phyloP scores from a whole-genome alignment of 2,797 vertebrate genomes.

The Myotis pilosus region DNA sequence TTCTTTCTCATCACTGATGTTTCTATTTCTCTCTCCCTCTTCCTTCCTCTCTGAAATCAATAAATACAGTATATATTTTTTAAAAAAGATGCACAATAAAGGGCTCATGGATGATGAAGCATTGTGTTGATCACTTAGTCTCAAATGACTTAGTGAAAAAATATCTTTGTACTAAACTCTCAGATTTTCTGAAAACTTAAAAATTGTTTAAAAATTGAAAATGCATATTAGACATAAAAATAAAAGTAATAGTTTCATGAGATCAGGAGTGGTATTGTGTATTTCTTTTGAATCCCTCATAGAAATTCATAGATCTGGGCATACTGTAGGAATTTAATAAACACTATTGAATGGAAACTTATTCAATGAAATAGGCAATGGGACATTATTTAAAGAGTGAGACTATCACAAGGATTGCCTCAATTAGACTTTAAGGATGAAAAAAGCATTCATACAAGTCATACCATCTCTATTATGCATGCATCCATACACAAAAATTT shows the following conservation, averaged over 20 bases:
- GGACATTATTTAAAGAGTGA: not conserved
- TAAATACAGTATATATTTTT: too few relatives aligned
- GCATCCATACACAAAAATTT: not conserved
- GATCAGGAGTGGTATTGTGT: not conserved
- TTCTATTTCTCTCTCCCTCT: too few relatives aligned
- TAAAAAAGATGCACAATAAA: not conserved
- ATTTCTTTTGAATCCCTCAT: not conserved
- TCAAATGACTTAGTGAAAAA: not conserved
- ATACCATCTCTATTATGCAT: not conserved
- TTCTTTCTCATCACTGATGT: too few relatives aligned
- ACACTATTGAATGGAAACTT: not conserved
- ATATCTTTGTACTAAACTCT: not conserved
- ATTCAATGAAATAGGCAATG: not conserved
- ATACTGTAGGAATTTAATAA: not conserved
- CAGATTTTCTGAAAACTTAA: not conserved
- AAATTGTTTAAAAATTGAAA: conserved; percentile 1
- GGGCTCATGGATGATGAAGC: not conserved
- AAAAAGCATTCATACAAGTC: not conserved
- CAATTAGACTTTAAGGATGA: not conserved
- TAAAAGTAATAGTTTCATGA: not conserved
- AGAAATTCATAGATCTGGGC: not conserved
- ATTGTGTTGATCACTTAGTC: not conserved
- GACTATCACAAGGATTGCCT: not conserved
- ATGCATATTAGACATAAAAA: not conserved
- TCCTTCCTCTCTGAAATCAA: too few relatives aligned